Conservation (phyloP, 2,113 vertebrate species). For the Nannobrachium achirus region DNA sequence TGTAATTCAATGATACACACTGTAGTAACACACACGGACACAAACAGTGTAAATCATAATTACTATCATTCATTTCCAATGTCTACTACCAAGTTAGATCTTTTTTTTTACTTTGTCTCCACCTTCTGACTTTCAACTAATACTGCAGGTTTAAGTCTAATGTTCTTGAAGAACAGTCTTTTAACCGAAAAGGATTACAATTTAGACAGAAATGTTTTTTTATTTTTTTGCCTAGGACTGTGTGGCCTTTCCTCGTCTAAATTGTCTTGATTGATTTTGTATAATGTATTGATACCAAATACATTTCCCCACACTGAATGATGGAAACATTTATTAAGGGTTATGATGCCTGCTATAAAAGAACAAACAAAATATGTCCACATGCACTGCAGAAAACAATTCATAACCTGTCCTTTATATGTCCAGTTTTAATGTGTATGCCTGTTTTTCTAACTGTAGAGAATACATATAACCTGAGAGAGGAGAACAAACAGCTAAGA, state of each 20-base stretch:
- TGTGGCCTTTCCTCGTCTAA: too few species aligned
- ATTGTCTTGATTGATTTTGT: too few species aligned
- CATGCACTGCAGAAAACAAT: neutral
- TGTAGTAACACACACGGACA: neutral
- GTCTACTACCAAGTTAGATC: too few species aligned
- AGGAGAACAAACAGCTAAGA: constrained; percentile 94
- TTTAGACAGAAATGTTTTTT: neutral
- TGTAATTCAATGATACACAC: too few species aligned
- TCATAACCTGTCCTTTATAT: neutral
- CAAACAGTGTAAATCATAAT: neutral
- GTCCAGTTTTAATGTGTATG: too few species aligned
- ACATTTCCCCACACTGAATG: too few species aligned
- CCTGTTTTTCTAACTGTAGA: too few species aligned
- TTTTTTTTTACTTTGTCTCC: constrained; percentile 47
- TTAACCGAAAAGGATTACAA: neutral
- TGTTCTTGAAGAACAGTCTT: neutral
- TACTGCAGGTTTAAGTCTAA: constrained; percentile 32
- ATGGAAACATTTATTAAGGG: too few species aligned
- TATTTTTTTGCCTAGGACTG: too few species aligned
- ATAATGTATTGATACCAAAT: too few species aligned
- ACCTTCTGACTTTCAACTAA: constrained; percentile 36
- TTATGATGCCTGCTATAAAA: too few species aligned
- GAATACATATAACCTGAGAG: constrained; percentile 82
- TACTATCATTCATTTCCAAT: too few species aligned
- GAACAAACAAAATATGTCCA: neutral